phyloP scores from a whole-genome alignment of 2,888 invertebrate genomes.

The Eupithecia subfuscata region DNA sequence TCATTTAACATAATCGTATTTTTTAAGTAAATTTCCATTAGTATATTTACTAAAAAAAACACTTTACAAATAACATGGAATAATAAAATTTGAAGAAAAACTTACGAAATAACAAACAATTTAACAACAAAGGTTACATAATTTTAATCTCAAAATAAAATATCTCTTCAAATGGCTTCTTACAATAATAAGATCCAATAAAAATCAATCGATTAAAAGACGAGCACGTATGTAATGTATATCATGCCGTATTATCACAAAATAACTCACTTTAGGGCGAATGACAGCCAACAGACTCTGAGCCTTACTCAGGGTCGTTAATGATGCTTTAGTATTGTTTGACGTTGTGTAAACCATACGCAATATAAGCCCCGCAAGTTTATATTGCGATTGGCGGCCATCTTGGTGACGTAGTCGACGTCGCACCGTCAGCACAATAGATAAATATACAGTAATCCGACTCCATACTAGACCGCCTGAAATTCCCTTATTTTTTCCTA shows the following conservation, averaged over 20 bases:
- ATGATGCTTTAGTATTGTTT: not conserved
- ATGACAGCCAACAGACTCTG: not conserved
- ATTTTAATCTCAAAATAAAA: slow-evolving; percentile 9
- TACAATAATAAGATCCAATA: slow-evolving; percentile 14
- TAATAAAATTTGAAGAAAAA: not conserved
- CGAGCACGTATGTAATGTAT: not conserved
- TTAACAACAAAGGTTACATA: not conserved
- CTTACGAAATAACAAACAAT: not conserved
- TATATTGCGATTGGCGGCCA: too few species aligned
- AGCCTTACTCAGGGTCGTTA: not conserved
- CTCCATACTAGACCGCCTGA: too few species aligned
- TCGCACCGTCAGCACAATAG: too few species aligned
- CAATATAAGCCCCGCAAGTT: not conserved
- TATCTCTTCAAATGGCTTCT: not conserved
- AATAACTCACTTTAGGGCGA: not conserved
- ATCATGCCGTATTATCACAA: not conserved
- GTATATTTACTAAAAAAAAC: not conserved
- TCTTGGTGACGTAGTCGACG: too few species aligned
- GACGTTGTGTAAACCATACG: not conserved
- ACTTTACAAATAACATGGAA: not conserved
- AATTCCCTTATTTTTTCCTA: too few species aligned
- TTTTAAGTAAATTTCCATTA: not conserved
- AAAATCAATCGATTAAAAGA: slow-evolving; percentile 6
- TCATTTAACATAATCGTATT: not conserved
- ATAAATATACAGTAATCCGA: too few species aligned